These are phyloP conservation scores for Dendrocincla tyrannina DNA, from an alignment of 2,797 vertebrate species.

Conservation along the genomic window DNA sequence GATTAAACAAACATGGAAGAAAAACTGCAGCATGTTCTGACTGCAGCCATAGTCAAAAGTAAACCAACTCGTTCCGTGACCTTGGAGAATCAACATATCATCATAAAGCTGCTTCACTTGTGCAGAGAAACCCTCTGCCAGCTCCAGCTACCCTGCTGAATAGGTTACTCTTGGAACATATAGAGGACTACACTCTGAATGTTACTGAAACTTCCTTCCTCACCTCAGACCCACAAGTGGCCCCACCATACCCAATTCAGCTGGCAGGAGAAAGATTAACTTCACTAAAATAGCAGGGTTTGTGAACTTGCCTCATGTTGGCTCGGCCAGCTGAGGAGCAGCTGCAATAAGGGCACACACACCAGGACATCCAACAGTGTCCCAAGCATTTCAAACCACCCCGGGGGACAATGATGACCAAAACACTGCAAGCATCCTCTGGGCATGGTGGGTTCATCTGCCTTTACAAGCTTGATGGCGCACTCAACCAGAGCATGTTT, in stretches of 20 bases:
- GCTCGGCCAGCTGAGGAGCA: not conserved
- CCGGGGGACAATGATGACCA: rapidly evolving
- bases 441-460: not conserved
- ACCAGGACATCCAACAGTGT: not conserved
- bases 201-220: not conserved
- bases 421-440: not conserved
- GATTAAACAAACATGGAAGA: conserved; percentile 11
- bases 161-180: not conserved
- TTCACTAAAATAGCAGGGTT: not conserved
- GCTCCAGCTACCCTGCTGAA: not conserved
- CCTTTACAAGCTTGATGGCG: not conserved
- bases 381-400: not conserved
- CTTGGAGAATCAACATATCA: conserved; percentile 26
- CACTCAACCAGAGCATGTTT: rapidly evolving
- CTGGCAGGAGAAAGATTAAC: not conserved
- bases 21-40: not conserved
- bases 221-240: not conserved
- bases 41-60: not conserved
- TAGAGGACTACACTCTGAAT: not conserved
- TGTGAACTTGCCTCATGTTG: not conserved
- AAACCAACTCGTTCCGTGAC: not conserved
- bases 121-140: not conserved
- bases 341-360: not conserved
- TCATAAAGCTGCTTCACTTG: not conserved
- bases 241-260: not conserved